phyloP scores from a whole-genome alignment of 2,113 vertebrate genomes.

The Indicator maculatus region DNA sequence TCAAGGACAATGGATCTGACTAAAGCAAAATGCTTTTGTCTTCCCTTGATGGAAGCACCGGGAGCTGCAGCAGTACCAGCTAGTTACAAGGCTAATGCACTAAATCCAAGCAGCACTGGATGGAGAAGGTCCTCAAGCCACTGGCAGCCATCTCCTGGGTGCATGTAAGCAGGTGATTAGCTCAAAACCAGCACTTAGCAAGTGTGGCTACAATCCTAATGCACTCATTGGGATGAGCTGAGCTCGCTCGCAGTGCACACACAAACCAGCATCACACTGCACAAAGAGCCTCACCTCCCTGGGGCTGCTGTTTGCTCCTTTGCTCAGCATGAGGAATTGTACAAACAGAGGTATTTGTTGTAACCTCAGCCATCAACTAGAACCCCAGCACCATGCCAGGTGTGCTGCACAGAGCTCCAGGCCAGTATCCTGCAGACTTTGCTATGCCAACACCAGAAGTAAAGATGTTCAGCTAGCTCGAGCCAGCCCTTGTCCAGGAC shows the following conservation, averaged over 20 bases:
- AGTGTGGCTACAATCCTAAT: not conserved
- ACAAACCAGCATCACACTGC: not conserved
- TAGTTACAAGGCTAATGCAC: not conserved
- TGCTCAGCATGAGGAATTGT: not conserved
- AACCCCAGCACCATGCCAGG: not conserved
- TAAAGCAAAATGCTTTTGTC: not conserved
- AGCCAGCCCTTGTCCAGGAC: not conserved
- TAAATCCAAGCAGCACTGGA: not conserved
- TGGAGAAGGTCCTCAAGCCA: not conserved
- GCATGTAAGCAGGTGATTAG: not conserved
- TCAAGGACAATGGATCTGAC: not conserved
- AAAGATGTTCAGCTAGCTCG: rapidly evolving
- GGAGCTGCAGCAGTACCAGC: not conserved
- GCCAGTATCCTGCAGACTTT: not conserved
- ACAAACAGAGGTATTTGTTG: not conserved
- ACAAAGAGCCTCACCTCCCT: not conserved
- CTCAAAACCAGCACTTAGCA: not conserved
- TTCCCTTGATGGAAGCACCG: not conserved
- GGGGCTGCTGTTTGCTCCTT: not conserved
- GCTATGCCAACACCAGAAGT: rapidly evolving
- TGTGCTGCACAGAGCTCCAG: not conserved
- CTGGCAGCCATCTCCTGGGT: not conserved
- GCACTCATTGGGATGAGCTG: not conserved
- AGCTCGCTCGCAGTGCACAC: not conserved
- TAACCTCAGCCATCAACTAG: not conserved